Evolutionary conservation across 2,797 vertebrate genomes (phyloP), one percentile per base, ranked within the genome.

Genomic region (Phalanger gymnotis): DNA sequence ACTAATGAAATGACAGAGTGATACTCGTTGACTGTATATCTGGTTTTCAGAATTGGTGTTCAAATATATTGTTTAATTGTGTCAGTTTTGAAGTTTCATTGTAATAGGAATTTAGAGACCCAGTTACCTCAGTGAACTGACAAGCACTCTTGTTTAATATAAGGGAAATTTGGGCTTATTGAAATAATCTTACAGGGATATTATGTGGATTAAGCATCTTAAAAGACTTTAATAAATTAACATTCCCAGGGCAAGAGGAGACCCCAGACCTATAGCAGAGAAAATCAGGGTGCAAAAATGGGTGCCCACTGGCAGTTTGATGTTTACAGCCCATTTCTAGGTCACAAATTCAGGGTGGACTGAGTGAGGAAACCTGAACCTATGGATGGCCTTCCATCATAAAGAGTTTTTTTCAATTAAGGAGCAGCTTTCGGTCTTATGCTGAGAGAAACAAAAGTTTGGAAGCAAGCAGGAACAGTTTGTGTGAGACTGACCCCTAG

Each of bases 121-220:
- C 57, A 58, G 11, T 58, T 58, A 58, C 28, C 28, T 58, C 95
- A 40, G 91, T 95, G 93, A 95, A 61, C 90, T 92, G 51, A 2
- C 31, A 57, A 89, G 92, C n/a, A 73, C 9, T 56, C 96, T 94
- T 94, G 16, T 92, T 91, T 95, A 16, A 14, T 91, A 12, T 11
- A 57, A 19, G 93, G 57, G 57, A 95, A 47, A 91, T 22, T 94
- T 95, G 92, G 95, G 34, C 90, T 96, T 90, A 61, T 90, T 92
- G 92, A 93, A 95, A 94, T 90, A 93, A 53, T 93, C 53, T 30
- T 91, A 93, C 3, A 30, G 56, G 90, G 94, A 30, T 90, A 53
- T 54, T 87, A 51, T 93, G 1, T 91, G 2, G 1, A 40, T 92
- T 89, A 93, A 4, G 14, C 91, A 40, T 61, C 31, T 14, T 61